These are phyloP conservation scores for Paratrypauchen microcephalus DNA, from an alignment of 2,797 vertebrate genomes.

Conservation along the genomic window DNA sequence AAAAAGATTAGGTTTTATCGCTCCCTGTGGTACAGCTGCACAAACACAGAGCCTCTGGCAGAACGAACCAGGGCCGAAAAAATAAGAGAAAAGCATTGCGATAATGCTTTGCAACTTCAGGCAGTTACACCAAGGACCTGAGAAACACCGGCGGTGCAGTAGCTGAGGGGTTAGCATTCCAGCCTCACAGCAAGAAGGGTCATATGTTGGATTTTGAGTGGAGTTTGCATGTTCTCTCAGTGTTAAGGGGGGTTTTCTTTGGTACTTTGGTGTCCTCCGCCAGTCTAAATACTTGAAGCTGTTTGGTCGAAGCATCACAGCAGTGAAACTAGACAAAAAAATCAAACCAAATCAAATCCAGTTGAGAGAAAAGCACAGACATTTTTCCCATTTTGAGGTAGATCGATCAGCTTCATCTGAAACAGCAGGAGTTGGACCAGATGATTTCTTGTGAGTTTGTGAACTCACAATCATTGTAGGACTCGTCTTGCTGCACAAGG, in stretches of 20 bases:
- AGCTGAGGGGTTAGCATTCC: neutral
- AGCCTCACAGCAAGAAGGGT: neutral
- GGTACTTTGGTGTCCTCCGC: neutral
- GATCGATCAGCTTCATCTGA: no score
- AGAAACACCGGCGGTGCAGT: neutral
- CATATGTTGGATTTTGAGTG: neutral
- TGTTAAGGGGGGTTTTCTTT: neutral
- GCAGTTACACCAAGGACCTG: constrained; percentile 27
- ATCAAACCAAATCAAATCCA: no score
- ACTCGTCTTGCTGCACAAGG: no score
- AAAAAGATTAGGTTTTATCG: constrained; percentile 22
- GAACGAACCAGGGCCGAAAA: constrained; percentile 12
- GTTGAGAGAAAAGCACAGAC: no score
- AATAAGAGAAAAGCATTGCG: constrained; percentile 13
- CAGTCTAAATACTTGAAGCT: neutral
- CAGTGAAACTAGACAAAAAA: no score
- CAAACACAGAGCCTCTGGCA: constrained; percentile 20
- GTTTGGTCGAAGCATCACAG: no score
- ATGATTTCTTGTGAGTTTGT: no score
- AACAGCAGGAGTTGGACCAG: no score
- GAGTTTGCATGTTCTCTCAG: neutral
- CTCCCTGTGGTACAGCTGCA: constrained; percentile 22
- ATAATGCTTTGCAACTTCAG: constrained; percentile 10
- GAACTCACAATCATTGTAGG: no score
- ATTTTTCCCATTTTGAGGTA: no score